Evolutionary conservation across 1,140 invertebrate species (phyloP).

Genomic region (Elymnias hypermnestra): DNA sequence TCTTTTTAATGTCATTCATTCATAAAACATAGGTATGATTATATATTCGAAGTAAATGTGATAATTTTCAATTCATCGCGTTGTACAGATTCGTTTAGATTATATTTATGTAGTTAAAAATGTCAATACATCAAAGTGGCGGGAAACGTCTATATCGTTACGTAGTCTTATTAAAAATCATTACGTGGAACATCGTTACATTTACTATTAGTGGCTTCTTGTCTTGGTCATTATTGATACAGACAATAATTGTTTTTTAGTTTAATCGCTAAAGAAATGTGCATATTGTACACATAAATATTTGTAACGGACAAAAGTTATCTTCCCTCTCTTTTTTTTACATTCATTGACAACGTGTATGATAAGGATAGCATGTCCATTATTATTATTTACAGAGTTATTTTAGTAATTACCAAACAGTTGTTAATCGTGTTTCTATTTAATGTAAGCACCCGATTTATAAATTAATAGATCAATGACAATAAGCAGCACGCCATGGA

Average conservation of each 20-base stretch:
- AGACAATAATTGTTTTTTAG: too few relatives aligned
- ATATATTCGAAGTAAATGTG: slow-evolving; percentile 11
- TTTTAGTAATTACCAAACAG: slow-evolving; percentile 21
- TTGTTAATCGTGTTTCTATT: slow-evolving; percentile 12
- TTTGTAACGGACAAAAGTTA: slow-evolving; percentile 50
- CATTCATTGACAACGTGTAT: slow-evolving; percentile 19
- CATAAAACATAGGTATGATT: slow-evolving; percentile 20
- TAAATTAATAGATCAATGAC: too few relatives aligned
- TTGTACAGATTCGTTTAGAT: not conserved
- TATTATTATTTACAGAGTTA: slow-evolving; percentile 32
- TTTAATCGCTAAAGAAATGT: too few relatives aligned
- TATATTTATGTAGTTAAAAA: slow-evolving; percentile 8
- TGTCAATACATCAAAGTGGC: slow-evolving; percentile 40
- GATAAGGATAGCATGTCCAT: slow-evolving; percentile 35
- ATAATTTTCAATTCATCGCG: not conserved
- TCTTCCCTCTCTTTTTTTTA: slow-evolving; percentile 39
- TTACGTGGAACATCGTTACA: slow-evolving; percentile 9
- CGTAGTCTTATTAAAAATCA: slow-evolving; percentile 19
- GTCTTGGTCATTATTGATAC: too few relatives aligned
- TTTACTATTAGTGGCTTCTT: too few relatives aligned
- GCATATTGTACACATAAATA: slow-evolving; percentile 24
- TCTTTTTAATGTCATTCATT: slow-evolving; percentile 69
- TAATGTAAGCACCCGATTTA: too few relatives aligned
- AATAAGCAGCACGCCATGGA: too few relatives aligned
- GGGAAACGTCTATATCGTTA: slow-evolving; percentile 44